Conservation (phyloP, 2,888 invertebrate species). For the Amblyteles armatorius region DNA sequence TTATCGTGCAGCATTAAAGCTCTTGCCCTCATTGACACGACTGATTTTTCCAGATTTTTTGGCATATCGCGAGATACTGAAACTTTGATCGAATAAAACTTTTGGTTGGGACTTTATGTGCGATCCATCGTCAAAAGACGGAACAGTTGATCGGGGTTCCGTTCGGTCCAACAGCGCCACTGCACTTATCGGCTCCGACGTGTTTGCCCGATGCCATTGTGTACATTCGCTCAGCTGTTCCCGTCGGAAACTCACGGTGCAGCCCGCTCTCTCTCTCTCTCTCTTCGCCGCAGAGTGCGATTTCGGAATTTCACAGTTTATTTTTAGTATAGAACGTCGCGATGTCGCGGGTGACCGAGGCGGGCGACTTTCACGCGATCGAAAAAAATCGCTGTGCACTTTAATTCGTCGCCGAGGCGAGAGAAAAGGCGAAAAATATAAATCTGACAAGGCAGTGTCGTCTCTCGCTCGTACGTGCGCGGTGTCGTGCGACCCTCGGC, state of each 20-base stretch:
- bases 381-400: conserved; percentile 70
- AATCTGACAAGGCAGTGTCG: conserved; percentile 8
- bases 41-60: too few species aligned
- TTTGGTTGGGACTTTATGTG: too few species aligned
- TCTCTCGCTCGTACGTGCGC: conserved; percentile 20
- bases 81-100: too few species aligned
- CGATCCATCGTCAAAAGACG: neutral
- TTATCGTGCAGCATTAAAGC: too few species aligned
- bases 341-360: conserved; percentile 74
- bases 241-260: conserved; percentile 53
- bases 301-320: conserved; percentile 73
- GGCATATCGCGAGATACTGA: too few species aligned
- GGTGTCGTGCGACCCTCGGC: conserved; percentile 48
- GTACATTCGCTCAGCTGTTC: conserved; percentile 77
- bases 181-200: conserved; percentile 39
- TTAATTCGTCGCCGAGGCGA: conserved; percentile 51
- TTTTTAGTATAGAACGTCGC: conserved; percentile 77
- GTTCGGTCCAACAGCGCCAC: neutral
- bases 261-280: conserved; percentile 40
- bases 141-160: neutral
- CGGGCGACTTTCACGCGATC: conserved; percentile 74
- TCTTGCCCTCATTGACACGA: too few species aligned
- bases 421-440: conserved; percentile 22
- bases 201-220: conserved; percentile 66
- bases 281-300: conserved; percentile 33